Base-by-base conservation (phyloP, 2,113 vertebrate species). In the Lonchura striata region DNA sequence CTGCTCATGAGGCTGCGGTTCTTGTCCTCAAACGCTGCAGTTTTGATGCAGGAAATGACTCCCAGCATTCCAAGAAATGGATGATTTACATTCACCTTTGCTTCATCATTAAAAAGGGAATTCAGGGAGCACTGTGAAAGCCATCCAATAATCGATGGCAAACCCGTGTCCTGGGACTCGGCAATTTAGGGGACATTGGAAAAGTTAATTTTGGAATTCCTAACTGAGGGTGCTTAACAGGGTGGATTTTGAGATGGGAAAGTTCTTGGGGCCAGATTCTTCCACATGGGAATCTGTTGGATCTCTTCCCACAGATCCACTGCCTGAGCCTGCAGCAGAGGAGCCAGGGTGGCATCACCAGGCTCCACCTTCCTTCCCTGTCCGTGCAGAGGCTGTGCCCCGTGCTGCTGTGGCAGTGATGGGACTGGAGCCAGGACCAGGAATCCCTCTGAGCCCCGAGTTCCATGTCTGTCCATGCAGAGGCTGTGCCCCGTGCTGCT, bases 381-480 rank as follows among this genome's bases (percentile, higher is more conserved):
- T 3, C 42, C 0, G 0, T 75, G 21, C 86, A 17, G 28, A 3
- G 23, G 66, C 3, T 6, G 39, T 15, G 25, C 63, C 9, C 39
- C 3, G n/a, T n/a, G n/a, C n/a, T n/a, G n/a, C n/a, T n/a, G n/a
- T n/a, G n/a, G n/a, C n/a, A n/a, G n/a, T n/a, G n/a, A n/a, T n/a
- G n/a, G n/a, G n/a, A n/a, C n/a, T n/a, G n/a, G 0, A 6, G 24
- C 19, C 54, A 52, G 60, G 52, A 33, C 1, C 16, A 33, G 49
- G 37, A 27, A 27, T 60, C 23, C 11, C 19, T 3, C n/a, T n/a
- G n/a, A n/a, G n/a, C n/a, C n/a, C n/a, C n/a, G n/a, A n/a, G n/a
- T n/a, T n/a, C n/a, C n/a, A n/a, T n/a, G n/a, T n/a, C 3, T 0
- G 6, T 3, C 42, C 0, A 0, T 75, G 21, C 86, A 17, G 28